phyloP scores from a whole-genome alignment of 2,888 invertebrate genomes.

The Galerucella pusilla region DNA sequence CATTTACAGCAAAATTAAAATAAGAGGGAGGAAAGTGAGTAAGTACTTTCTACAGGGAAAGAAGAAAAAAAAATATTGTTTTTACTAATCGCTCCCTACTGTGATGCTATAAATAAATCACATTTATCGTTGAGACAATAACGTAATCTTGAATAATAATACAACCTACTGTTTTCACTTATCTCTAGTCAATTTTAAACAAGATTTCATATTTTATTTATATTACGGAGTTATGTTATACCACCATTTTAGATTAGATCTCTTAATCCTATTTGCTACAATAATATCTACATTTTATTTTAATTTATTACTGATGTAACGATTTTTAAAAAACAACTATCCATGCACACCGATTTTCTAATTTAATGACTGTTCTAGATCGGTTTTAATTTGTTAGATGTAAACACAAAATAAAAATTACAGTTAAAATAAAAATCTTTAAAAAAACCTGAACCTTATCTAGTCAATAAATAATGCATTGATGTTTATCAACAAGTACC shows the following conservation, averaged over 20 bases:
- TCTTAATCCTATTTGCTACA: slow-evolving; percentile 11
- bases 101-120: slow-evolving; percentile 30
- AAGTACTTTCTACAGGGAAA: too few species aligned
- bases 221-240: slow-evolving; percentile 17
- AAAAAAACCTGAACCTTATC: not conserved
- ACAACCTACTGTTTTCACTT: slow-evolving; percentile 50
- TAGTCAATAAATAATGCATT: not conserved
- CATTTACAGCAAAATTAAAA: too few species aligned
- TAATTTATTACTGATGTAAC: not conserved
- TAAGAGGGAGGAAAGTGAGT: too few species aligned
- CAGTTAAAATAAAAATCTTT: not conserved
- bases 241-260: slow-evolving; percentile 11
- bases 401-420: not conserved
- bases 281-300: not conserved
- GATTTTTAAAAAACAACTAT: not conserved
- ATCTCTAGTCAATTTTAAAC: slow-evolving; percentile 49
- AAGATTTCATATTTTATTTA: slow-evolving; percentile 47
- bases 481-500: not conserved
- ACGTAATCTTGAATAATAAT: slow-evolving; percentile 44
- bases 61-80: not conserved
- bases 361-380: not conserved
- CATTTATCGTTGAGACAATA: slow-evolving; percentile 43
- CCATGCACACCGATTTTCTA: too few species aligned
- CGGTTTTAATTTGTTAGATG: not conserved
- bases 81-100: slow-evolving; percentile 23